These are phyloP conservation scores for Leptura quadrifasciata DNA, from an alignment of 2,888 invertebrate genomes.

Conservation along the genomic window DNA sequence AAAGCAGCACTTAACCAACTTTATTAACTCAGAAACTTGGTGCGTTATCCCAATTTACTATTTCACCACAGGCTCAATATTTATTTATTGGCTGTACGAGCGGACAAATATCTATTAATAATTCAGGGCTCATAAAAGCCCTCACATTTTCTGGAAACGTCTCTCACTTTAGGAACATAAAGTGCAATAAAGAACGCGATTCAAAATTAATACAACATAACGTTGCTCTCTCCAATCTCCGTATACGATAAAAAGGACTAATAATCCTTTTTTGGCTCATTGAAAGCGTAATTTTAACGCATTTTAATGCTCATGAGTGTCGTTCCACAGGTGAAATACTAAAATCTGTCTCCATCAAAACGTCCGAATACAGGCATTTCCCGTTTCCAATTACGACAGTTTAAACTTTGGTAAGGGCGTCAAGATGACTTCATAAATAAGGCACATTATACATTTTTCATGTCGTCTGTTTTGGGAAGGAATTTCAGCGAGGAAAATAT, in stretches of 20 bases:
- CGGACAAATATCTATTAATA: conserved; percentile 26
- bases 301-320: conserved; percentile 26
- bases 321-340: conserved; percentile 30
- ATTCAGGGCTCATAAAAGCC: conserved; percentile 24
- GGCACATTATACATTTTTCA: conserved; percentile 27
- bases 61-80: conserved; percentile 17
- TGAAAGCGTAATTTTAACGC: not conserved
- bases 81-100: conserved; percentile 7
- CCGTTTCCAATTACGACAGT: conserved; percentile 28
- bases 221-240: conserved; percentile 21
- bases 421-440: conserved; percentile 31
- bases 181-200: conserved; percentile 22
- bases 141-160: conserved; percentile 18
- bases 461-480: conserved; percentile 5
- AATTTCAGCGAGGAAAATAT: not conserved
- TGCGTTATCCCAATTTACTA: conserved; percentile 23
- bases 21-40: conserved; percentile 17
- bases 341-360: conserved; percentile 31
- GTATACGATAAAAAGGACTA: conserved; percentile 21
- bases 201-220: conserved; percentile 28
- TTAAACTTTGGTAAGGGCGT: conserved; percentile 30
- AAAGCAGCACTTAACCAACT: conserved; percentile 12
- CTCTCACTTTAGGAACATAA: conserved; percentile 17
- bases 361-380: conserved; percentile 21
- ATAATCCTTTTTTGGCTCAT: conserved; percentile 14